Evolutionary conservation across 2,113 vertebrate species (phyloP).

Genomic region (Micronycteris hirsuta): DNA sequence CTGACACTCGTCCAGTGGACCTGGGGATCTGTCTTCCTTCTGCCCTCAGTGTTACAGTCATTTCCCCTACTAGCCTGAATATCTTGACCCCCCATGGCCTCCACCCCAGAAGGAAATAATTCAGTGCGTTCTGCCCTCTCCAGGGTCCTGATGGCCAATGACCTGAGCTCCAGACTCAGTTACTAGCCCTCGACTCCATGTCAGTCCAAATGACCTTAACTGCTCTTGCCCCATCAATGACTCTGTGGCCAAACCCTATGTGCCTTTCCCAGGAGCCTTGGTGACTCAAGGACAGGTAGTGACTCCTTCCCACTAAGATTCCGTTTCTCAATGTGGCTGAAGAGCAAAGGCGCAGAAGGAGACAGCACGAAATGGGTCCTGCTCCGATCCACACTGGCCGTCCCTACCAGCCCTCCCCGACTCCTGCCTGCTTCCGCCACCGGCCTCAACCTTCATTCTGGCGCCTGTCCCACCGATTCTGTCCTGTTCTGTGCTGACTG

Average conservation of each 20-base stretch:
- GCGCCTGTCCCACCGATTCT: neutral
- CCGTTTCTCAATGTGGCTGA: neutral
- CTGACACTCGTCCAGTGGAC: neutral
- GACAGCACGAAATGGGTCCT: neutral
- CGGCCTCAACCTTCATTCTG: neutral
- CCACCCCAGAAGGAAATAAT: neutral
- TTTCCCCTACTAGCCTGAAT: neutral
- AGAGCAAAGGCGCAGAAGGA: neutral
- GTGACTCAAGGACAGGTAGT: neutral
- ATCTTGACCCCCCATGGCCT: neutral
- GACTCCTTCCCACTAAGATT: neutral
- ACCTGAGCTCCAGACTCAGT: neutral
- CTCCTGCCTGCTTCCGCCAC: neutral
- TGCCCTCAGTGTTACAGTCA: neutral
- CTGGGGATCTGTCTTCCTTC: neutral
- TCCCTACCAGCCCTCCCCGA: neutral
- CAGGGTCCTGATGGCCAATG: neutral
- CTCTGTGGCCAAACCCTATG: neutral
- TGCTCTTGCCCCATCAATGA: neutral
- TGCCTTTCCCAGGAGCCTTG: neutral
- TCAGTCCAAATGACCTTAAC: neutral
- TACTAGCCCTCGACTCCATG: neutral
- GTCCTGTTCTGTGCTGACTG: neutral
- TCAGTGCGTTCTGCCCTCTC: neutral
- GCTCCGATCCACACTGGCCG: neutral